phyloP scores from a whole-genome alignment of 2,888 invertebrate species.

The Odiellus spinosus region DNA sequence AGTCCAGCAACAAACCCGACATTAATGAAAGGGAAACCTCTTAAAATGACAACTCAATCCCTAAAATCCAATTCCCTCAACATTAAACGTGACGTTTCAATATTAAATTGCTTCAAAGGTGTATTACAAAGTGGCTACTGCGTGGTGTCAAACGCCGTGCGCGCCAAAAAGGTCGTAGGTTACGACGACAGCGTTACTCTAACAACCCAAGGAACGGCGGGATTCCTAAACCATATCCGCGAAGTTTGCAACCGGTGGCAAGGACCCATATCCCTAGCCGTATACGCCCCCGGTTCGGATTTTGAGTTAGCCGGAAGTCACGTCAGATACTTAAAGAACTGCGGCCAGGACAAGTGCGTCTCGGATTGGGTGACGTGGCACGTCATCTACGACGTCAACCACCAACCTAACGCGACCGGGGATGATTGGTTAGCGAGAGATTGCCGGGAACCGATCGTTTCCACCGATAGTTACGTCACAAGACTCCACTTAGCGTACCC shows the following conservation, averaged over 20 bases:
- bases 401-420: slow-evolving; percentile 25
- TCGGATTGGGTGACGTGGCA: slow-evolving; percentile 70
- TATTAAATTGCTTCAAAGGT: too few species aligned
- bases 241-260: slow-evolving; percentile 52
- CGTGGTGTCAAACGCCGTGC: too few species aligned
- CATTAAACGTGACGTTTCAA: too few species aligned
- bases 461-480: too few species aligned
- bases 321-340: slow-evolving; percentile 46
- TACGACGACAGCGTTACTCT: slow-evolving; percentile 38
- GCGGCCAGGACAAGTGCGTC: slow-evolving; percentile 45
- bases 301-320: slow-evolving; percentile 44
- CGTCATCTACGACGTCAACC: slow-evolving; percentile 68
- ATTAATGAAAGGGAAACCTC: too few species aligned
- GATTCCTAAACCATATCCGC: slow-evolving; percentile 48
- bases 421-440: too few species aligned
- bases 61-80: too few species aligned
- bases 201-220: slow-evolving; percentile 53
- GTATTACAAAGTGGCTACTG: too few species aligned
- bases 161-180: neutral
- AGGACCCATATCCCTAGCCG: slow-evolving; percentile 50
- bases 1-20: too few species aligned
- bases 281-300: slow-evolving; percentile 50
- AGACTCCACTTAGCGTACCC: slow-evolving; percentile 31
- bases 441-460: too few species aligned
- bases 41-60: too few species aligned